These are phyloP conservation scores for Cephalophus harveyi DNA, from an alignment of 2,113 vertebrate genomes.

Conservation along the genomic window DNA sequence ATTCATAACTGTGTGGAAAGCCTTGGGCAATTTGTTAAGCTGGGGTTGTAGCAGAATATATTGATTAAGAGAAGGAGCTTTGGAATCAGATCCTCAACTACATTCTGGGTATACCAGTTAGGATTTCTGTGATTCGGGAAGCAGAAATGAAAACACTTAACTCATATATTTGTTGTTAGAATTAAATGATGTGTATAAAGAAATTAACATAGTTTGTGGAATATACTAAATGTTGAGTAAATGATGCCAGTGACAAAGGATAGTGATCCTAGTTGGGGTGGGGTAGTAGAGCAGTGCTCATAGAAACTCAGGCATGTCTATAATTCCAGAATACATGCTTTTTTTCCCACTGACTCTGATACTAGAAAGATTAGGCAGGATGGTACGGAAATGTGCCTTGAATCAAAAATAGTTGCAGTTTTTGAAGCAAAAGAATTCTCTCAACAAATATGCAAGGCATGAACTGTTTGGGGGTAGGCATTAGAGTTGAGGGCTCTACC, in stretches of 20 bases:
- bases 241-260: background rate
- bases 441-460: background rate
- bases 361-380: background rate
- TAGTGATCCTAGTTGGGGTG: background rate
- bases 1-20: background rate
- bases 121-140: background rate
- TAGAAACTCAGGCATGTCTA: background rate
- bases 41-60: background rate
- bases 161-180: background rate
- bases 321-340: background rate
- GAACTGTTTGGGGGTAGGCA: background rate
- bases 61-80: background rate
- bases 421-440: conserved; percentile 13
- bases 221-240: background rate
- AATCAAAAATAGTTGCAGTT: background rate
- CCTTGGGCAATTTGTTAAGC: background rate
- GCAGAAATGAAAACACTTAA: background rate
- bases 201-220: background rate
- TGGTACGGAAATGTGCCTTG: background rate
- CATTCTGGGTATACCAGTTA: background rate
- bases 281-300: background rate
- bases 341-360: background rate
- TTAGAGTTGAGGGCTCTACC: background rate
- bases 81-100: background rate
- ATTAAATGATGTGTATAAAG: background rate